Evolutionary conservation across 1,140 invertebrate species (phyloP), one percentile per base, ranked within the genome.

Genomic region (Zaprionus camerounensis): DNA sequence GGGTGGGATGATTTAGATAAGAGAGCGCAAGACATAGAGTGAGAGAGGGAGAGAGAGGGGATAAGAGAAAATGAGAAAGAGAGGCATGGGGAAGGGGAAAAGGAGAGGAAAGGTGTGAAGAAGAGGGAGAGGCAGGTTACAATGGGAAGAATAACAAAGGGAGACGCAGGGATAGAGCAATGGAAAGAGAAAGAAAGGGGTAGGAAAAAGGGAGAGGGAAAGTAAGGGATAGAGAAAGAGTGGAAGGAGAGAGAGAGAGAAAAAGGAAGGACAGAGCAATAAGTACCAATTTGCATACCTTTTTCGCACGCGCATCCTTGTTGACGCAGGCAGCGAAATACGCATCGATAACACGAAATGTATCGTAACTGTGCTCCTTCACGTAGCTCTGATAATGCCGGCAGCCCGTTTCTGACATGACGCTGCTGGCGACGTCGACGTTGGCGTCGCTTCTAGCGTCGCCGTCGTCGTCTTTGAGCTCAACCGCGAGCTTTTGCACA

Each of bases 241-340:
- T 9, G 7, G 11, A 11, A 51, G 31, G 7, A 9, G 7, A 31
- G 28, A 31, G 28, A 38, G 36, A 5, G 38, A 41, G 55, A 34
- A 28, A 31, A n/a, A 13, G 71, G 36, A 15, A 57, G 71, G 64
- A 74, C 20, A 70, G 67, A 49, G 26, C 15, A 41, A 24, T 24
- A 20, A 2, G 11, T 7, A 28, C 26, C 44, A 3, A 41, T 34
- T 41, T 31, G 12, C 77, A 78, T 67, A 96, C 96, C 95, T 96
- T 96, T 84, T 95, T 94, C 93, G 94, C 94, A 75, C 95, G 94
- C 46, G 95, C 95, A 93, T 96, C 95, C 81, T 93, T 93, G 70
- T 96, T 95, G 56, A 95, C 94, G 92, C 95, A 96, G 64, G 96
- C 94, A 66, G 97, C 95, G 91, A 97, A 97, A 93, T 96, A 96